Percentiles rank a stretch among this genome's conserved stretches.
Evolutionary conservation across 2,797 vertebrate species (phyloP).

Genomic region (Eleutherodactylus coqui): DNA sequence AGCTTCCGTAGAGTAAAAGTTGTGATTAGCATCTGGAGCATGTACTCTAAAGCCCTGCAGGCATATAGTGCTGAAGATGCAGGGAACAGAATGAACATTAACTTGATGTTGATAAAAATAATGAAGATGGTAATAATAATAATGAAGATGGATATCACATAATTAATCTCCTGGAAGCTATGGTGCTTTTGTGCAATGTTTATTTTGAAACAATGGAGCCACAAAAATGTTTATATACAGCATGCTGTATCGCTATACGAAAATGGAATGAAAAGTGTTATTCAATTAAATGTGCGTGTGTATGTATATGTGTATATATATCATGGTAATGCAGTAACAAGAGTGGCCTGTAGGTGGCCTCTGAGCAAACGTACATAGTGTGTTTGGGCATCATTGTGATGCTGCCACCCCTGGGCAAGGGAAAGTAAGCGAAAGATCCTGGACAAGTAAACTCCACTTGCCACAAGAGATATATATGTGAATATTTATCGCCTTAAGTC

Average conservation of each 20-base stretch:
- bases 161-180: conserved; percentile 32
- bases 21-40: neutral
- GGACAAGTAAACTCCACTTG: no score
- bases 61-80: neutral
- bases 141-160: conserved; percentile 39
- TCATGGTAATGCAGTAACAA: no score
- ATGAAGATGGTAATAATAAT: conserved; percentile 34
- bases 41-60: neutral
- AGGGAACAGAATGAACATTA: conserved; percentile 35
- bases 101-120: conserved; percentile 43
- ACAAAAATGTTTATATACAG: neutral
- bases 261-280: neutral
- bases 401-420: no score
- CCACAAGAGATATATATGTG: no score
- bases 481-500: no score
- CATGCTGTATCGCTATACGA: neutral
- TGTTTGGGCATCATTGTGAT: no score
- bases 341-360: no score
- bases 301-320: no score
- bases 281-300: no score
- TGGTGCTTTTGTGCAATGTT: neutral
- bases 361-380: no score
- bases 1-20: neutral
- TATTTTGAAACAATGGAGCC: neutral
- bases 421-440: no score